Evolutionary conservation across 2,113 vertebrate genomes (phyloP).

Genomic region (Sialia sialis): DNA sequence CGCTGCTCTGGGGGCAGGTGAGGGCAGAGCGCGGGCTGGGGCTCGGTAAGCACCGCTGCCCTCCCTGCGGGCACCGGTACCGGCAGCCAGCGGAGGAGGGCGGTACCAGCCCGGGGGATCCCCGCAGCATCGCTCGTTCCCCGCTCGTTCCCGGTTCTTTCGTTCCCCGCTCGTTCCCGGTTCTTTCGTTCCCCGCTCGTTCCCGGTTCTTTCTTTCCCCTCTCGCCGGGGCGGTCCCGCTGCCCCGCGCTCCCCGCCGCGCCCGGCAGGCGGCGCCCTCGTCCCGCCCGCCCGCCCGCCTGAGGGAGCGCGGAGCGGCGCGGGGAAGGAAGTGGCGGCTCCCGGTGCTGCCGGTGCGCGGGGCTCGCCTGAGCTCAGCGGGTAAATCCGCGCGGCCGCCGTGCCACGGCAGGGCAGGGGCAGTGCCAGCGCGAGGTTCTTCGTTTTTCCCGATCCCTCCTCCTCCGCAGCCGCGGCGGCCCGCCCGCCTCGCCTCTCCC

Average conservation of each 20-base stretch:
- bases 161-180: neutral
- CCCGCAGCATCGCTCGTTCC: no score
- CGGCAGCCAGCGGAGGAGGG: neutral
- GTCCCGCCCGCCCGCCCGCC: neutral
- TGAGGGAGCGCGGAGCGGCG: neutral
- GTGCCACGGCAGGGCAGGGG: neutral
- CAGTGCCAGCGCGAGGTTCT: neutral
- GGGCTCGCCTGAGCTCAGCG: neutral
- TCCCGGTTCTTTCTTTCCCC: neutral
- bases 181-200: neutral
- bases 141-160: no score
- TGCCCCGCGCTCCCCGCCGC: neutral
- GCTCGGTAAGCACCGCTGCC: fast-evolving
- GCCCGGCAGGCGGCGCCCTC: neutral
- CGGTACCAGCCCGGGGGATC: neutral
- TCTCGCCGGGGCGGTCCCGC: neutral
- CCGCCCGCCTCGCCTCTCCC: neutral
- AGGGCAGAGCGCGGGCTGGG: neutral
- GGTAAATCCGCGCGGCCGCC: neutral
- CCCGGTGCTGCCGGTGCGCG: neutral
- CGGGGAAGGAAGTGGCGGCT: neutral
- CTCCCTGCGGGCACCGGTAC: neutral
- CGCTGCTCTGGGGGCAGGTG: neutral
- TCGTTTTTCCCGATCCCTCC: neutral
- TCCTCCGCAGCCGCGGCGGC: neutral